Evolutionary conservation across 2,797 vertebrate species (phyloP), one percentile per base, ranked within the genome.

Genomic region (Pristis pectinata): DNA sequence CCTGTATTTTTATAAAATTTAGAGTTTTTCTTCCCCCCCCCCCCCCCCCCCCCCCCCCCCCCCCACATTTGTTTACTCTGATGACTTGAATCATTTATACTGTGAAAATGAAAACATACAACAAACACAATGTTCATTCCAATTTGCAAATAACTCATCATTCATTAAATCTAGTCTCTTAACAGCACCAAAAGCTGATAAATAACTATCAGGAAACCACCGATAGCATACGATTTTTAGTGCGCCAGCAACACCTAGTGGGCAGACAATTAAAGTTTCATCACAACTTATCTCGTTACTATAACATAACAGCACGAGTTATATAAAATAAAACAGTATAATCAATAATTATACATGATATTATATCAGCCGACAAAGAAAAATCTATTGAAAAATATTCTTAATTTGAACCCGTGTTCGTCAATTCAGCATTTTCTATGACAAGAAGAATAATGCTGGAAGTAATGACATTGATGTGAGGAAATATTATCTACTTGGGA

Each of bases 201-300:
- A 53, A 30, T 17, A 41, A 92, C 34, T 56, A 91, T 22, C n/a
- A 67, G 34, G 30, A 91, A 37, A 67, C 15, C 19, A 80, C 19
- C 67, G 37, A 41, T 44, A 30, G 27, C 15, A 93, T 7, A 30
- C 5, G 11, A 74, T 72, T 93, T 49, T 70, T 15, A 74, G 37
- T 93, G 41, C 27, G n/a, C 49, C 67, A 93, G 92, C 92, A 93
- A 93, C 67, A 74, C 41, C 67, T 74, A 93, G 37, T 72, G 70
- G 80, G 27, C 27, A 94, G 59, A 91, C 37, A 30, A 91, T 67
- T 9, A 64, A 19, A n/a, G 37, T 64, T 64, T 37, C 64, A 41
- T 24, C 15, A 22, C 3, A 24, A 91, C 49, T n/a, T n/a, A 67
- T 91, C n/a, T 11, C 10, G 59, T 64, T 61, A 61, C 34, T 19